Percentiles rank a stretch among this genome's conserved stretches.
phyloP scores from a whole-genome alignment of 2,113 vertebrate genomes.

The Peromyscus leucopus region DNA sequence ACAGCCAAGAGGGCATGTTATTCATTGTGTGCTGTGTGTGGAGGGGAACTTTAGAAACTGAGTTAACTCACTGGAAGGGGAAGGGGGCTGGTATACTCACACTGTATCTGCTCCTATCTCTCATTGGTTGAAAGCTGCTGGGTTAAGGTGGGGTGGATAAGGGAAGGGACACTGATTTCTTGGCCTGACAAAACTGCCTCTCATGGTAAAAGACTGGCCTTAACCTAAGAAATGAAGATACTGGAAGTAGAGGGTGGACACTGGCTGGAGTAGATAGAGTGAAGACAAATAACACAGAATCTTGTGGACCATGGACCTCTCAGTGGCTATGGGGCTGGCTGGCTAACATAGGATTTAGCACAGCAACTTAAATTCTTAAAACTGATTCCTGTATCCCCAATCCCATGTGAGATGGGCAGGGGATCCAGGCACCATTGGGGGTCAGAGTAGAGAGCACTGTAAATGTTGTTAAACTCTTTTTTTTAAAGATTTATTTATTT shows the following conservation, averaged over 20 bases:
- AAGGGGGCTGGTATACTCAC: background rate
- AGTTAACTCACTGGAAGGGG: background rate
- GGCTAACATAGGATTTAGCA: background rate
- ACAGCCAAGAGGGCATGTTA: background rate
- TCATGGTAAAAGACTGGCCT: background rate
- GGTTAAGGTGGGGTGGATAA: background rate
- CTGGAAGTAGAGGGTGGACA: background rate
- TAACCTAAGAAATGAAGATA: conserved; percentile 14
- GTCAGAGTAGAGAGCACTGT: background rate
- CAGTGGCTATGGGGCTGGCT: background rate
- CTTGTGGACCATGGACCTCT: background rate
- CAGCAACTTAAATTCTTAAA: background rate
- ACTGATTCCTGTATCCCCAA: background rate
- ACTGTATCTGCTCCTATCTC: background rate
- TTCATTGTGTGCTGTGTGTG: background rate
- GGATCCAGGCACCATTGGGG: background rate
- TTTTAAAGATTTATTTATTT: too few relatives aligned
- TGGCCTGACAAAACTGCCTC: background rate
- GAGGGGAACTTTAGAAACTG: conserved; percentile 16
- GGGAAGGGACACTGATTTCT: background rate
- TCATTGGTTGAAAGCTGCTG: background rate
- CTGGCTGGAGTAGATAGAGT: background rate
- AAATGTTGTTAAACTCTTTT: background rate
- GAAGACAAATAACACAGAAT: background rate
- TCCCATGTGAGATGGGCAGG: background rate